Evolutionary conservation across 2,113 vertebrate genomes (phyloP), one percentile per base, ranked within the genome.

Genomic region (Hippocampus abdominalis): DNA sequence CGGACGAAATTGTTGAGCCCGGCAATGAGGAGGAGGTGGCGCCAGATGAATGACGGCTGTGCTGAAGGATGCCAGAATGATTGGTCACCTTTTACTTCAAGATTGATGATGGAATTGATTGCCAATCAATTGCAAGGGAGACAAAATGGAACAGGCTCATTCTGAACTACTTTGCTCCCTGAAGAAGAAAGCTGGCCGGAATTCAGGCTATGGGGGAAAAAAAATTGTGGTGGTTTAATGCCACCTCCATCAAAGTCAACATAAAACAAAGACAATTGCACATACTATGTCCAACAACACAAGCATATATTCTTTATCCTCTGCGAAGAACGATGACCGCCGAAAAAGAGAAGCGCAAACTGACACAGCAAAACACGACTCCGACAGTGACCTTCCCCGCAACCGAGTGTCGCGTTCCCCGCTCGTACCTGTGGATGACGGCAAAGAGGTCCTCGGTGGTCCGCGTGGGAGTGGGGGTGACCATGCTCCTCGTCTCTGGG

Each of bases 381-480:
- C 32, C 3, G 68, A 71, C 60, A 66, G 39, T 16, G 40, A 36
- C 32, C 32, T 36, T 36, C 32, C 32, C 32, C 32, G 5, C 5
- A 36, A 36, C 32, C 32, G 32, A 6, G 32, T 1, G 32, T 36
- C 0, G 32, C 32, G 5, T 36, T 36, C 32, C 32, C 53, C 29
- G 56, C 2, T 8, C 32, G 51, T 96, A 98, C 97, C 96, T 98
- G 94, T 99, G 97, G 87, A 99, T 99, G 71, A 90, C 96, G 56
- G 97, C 96, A 64, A 99, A 99, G 60, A 99, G 95, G 91, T 99
- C 97, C 84, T 99, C 96, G 0, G 96, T 98, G 74, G 97, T 99
- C 74, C 95, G 93, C 61, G 95, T 92, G 81, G 94, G 91, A 63
- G 94, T 91, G 71, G 96, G 96, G 70, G 95, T 92, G 84, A 94